Base-by-base conservation (phyloP, 2,797 vertebrate genomes). In the Neopelma chrysocephalum region DNA sequence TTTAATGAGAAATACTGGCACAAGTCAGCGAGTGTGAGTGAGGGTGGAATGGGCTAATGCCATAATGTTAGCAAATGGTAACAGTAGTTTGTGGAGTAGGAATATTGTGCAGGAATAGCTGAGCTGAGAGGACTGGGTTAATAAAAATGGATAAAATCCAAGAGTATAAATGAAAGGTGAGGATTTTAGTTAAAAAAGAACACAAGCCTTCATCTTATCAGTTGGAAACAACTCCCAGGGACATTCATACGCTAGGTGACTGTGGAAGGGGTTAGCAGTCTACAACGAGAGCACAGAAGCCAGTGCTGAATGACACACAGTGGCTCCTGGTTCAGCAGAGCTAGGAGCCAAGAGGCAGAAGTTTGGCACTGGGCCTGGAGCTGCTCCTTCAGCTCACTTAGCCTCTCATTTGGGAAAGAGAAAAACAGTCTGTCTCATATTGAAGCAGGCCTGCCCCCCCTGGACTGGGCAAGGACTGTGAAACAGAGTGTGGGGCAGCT, bases 351-450 rank as follows among this genome's bases (percentile, higher is more conserved):
- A 88, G 57, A 90, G 25, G 42, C 69, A 86, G 78, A 90, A 60
- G 77, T 79, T 81, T 90, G 90, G 94, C 85, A 54, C 36, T 75
- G 62, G 86, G 54, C 69, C 82, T 94, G 87, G 91, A 94, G 40
- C 43, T 65, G n/a, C 78, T 89, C 88, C 93, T 96, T 94, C 57
- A 78, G 27, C 69, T 93, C 76, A 32, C 73, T 68, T 71, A 94
- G 60, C 65, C 22, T 82, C 16, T 66, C 48, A 18, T 71, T 86
- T 80, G 65, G 77, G 42, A 80, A 80, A 36, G 73, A 72, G 34
- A 60, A 92, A 81, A 79, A 15, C 2, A 5, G 57, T 34, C 57
- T 15, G 5, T 73, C 53, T 92, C 45, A 3, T 70, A 26, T n/a
- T 90, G 82, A 77, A 81, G 50, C 79, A 86, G 50, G 7, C 11